These are phyloP conservation scores for Cetoscarus ocellatus DNA, from an alignment of 2,797 vertebrate species.

Conservation along the genomic window DNA sequence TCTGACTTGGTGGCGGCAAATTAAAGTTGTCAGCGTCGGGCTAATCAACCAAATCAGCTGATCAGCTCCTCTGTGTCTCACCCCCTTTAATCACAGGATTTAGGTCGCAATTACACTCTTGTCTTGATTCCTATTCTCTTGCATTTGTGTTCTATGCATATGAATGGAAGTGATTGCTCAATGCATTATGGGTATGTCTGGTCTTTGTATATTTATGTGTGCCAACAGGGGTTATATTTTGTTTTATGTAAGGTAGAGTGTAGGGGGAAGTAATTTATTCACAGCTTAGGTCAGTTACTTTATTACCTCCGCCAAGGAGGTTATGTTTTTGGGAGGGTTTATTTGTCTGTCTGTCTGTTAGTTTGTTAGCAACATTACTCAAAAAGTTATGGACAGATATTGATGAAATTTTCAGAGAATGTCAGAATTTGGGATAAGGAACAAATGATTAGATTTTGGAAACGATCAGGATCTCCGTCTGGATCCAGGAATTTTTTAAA, in stretches of 20 bases:
- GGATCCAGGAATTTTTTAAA: too few species aligned
- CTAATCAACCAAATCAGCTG: slow-evolving; percentile 72
- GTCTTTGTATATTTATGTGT: neutral
- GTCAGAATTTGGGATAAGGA: too few species aligned
- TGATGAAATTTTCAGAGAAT: too few species aligned
- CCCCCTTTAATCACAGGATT: slow-evolving; percentile 63
- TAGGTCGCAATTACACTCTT: slow-evolving; percentile 61
- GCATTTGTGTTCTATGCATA: slow-evolving; percentile 26
- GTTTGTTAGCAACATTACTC: too few species aligned
- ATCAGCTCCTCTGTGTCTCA: slow-evolving; percentile 58
- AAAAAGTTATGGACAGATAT: too few species aligned
- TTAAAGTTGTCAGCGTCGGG: slow-evolving; percentile 46
- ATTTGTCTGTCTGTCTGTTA: too few species aligned
- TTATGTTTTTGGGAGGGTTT: too few species aligned
- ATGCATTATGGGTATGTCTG: neutral
- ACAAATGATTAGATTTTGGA: too few species aligned
- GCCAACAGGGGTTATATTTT: slow-evolving; percentile 13
- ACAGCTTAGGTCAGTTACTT: neutral
- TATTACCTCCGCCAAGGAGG: too few species aligned
- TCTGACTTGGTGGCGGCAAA: slow-evolving; percentile 45
- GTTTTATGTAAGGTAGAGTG: slow-evolving; percentile 1
- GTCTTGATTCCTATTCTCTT: slow-evolving; percentile 54
- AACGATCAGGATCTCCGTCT: too few species aligned
- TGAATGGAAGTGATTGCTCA: slow-evolving; percentile 37
- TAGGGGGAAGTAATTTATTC: slow-evolving; percentile 15